Evolutionary conservation across 2,888 invertebrate species (phyloP), one percentile per base, ranked within the genome.

Genomic region (Drosophila formosana): DNA sequence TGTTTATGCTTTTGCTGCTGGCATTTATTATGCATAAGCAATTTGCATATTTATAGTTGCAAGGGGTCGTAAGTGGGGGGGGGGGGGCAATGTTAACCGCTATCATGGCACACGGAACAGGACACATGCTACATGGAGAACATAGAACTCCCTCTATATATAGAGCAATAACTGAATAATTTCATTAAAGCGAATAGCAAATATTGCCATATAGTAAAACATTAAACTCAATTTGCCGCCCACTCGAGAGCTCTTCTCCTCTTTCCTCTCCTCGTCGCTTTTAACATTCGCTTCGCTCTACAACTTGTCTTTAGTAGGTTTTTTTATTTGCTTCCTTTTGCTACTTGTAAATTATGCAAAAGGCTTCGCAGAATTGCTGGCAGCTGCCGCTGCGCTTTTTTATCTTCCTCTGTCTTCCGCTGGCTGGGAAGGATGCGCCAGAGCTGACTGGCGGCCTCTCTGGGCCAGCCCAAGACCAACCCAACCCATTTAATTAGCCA

Each of bases 261-360:
- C 47, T 37, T 11, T 11, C 23, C 26, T 11, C 30, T 30, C 2
- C 5, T 5, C 37, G 32, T 3, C n/a, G 30, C 2, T 34, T 43
- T n/a, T 41, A 8, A 13, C 39, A n/a, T 39, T 28, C 23, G 25
- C 37, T 26, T 18, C 13, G 18, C 45, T 26, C 28, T 37, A 23
- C 28, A 6, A 34, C 51, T 75, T 70, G 74, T 79, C 64, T 61
- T 60, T 66, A 52, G 66, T 51, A 57, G 52, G 26, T 46, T 55
- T 47, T 69, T 68, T 49, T 43, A 69, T 68, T 64, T 49, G 46
- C 65, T 68, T 68, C 73, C 79, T 64, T 61, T 76, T 78, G 77
- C 88, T 73, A 79, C 84, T 80, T 89, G 88, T 86, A 88, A 86
- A 87, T 89, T 85, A 89, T 86, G 89, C 88, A 86, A 85, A 85